A percentile compares a stretch with the other conserved stretches of the same genome.
phyloP scores from a whole-genome alignment of 2,888 invertebrate genomes.

The Pyrocoelia pectoralis region DNA sequence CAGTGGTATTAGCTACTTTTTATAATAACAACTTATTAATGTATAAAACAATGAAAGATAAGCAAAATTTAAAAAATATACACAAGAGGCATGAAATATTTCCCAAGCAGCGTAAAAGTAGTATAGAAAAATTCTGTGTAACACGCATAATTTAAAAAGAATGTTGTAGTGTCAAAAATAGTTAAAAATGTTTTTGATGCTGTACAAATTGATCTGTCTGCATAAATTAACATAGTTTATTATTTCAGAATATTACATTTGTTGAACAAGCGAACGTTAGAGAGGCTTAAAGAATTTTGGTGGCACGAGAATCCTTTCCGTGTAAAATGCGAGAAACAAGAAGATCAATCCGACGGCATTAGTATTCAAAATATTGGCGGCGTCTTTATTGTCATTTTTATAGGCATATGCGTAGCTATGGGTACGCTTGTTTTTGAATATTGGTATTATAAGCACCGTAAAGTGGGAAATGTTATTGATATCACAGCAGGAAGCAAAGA shows the following conservation, averaged over 20 bases:
- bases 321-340: constrained; percentile 82
- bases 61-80: too few relatives aligned
- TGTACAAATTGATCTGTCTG: too few relatives aligned
- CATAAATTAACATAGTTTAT: not conserved
- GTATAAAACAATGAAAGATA: too few relatives aligned
- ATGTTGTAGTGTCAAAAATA: too few relatives aligned
- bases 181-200: too few relatives aligned
- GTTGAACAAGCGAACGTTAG: constrained; percentile 90
- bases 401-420: constrained; percentile 92
- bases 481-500: constrained; percentile 64
- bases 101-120: too few relatives aligned
- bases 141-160: too few relatives aligned
- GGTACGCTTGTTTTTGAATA: constrained; percentile 92
- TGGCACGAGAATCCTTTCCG: constrained; percentile 89
- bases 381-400: constrained; percentile 96
- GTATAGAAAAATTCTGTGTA: too few relatives aligned
- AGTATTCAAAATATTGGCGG: constrained; percentile 98
- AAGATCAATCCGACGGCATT: constrained; percentile 95
- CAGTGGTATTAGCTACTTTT: too few relatives aligned
- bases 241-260: constrained; percentile 84
- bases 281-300: constrained; percentile 95
- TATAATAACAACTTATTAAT: too few relatives aligned
- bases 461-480: constrained; percentile 66
- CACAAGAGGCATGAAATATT: too few relatives aligned
- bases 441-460: constrained; percentile 88